Evolutionary conservation across 2,113 vertebrate genomes (phyloP), one percentile per base, ranked within the genome.

Genomic region (Actenoides hombroni): DNA sequence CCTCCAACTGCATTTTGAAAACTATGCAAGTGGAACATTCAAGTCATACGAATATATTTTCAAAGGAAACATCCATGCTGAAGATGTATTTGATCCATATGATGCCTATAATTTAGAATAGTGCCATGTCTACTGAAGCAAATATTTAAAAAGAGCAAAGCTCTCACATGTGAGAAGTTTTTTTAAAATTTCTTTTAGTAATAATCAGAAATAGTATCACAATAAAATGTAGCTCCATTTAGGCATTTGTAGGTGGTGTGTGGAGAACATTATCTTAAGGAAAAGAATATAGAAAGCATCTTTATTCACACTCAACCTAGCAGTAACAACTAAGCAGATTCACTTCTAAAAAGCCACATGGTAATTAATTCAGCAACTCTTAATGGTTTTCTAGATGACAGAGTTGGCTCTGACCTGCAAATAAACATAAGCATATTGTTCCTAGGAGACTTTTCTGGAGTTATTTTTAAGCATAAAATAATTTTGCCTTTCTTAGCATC

Each of bases 191-290:
- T 87, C 13, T 89, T 93, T 88, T 67, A 88, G 17, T 54, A 83
- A 91, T 86, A 75, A 89, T 86, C 83, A 90, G 85, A 87, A 96
- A 80, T 80, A 91, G 31, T 74, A 54, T 88, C 68, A 94, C 40
- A 63, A 96, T 88, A 80, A n/a, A 94, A 11, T 79, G 67, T 68
- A 85, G 48, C 57, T 87, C 40, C 69, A 88, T 86, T 96, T 92
- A 88, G 71, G n/a, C 60, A 39, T 77, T 93, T 67, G 90, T 90
- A 73, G 56, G 79, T 93, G 80, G 68, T 78, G 5, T 86, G 64
- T 39, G 24, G 39, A 95, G 83, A 92, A 42, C 37, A 60, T 44
- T 85, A 75, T 83, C 71, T 96, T 86, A 81, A 40, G n/a, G 46
- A 83, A 83, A 90, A 91, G 78, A 93, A 75, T 64, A 86, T 81